These are phyloP conservation scores for Cephus sareptanus DNA, from an alignment of 2,888 invertebrate species.

Conservation along the genomic window DNA sequence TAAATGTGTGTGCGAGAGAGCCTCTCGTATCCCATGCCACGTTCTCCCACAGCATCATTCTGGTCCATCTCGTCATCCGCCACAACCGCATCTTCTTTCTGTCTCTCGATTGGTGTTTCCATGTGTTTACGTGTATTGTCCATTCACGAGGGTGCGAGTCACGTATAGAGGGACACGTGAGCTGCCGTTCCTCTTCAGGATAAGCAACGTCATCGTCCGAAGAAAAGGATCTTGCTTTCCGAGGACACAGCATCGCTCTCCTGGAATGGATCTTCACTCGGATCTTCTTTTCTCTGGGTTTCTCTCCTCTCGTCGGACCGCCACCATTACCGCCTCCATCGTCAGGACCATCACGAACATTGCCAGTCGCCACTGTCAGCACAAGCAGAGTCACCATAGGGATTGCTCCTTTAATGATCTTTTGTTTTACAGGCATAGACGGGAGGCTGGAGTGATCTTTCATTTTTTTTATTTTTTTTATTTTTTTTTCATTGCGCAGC, in stretches of 20 bases:
- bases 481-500: neutral
- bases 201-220: conserved; percentile 29
- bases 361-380: neutral
- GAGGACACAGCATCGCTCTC: conserved; percentile 19
- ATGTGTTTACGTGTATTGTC: neutral
- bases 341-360: neutral
- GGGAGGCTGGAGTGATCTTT: neutral
- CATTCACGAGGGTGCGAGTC: neutral
- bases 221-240: conserved; percentile 29
- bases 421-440: neutral
- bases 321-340: neutral
- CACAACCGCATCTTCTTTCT: neutral
- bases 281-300: conserved; percentile 6
- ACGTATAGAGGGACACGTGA: conserved; percentile 21
- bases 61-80: neutral
- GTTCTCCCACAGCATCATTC: neutral
- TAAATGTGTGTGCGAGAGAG: conserved; percentile 5
- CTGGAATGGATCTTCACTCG: conserved; percentile 15
- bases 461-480: too few relatives aligned
- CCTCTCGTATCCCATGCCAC: conserved; percentile 6
- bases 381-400: neutral
- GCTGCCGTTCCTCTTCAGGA: conserved; percentile 9
- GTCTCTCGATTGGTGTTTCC: neutral
- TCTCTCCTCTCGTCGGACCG: neutral
- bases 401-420: neutral